phyloP scores from a whole-genome alignment of 2,113 vertebrate species.

The Candoia aspera region DNA sequence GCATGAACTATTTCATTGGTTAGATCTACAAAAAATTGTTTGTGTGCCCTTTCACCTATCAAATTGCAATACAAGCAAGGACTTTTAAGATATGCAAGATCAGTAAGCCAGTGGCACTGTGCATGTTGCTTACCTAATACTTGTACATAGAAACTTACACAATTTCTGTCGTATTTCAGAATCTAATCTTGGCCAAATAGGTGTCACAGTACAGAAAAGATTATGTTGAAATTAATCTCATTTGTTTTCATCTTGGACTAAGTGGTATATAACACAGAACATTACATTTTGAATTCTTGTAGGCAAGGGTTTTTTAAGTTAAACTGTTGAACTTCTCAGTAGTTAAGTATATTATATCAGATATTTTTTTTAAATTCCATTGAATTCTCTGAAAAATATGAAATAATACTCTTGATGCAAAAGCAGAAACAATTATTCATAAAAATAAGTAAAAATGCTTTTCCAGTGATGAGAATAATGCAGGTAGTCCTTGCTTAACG shows the following conservation, averaged over 20 bases:
- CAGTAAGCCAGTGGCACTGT: not conserved
- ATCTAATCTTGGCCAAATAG: not conserved
- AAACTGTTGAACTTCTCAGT: not conserved
- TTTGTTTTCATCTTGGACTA: not conserved
- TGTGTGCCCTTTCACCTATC: slow-evolving; percentile 3
- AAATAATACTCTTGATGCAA: not conserved
- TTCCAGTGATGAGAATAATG: not conserved
- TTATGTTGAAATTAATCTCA: not conserved
- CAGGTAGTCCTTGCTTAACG: too few relatives aligned
- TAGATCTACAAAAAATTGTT: not conserved
- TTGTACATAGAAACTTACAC: not conserved
- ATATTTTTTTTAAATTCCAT: not conserved
- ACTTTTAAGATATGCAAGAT: not conserved
- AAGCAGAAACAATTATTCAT: not conserved
- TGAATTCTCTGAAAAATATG: not conserved
- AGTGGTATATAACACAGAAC: not conserved
- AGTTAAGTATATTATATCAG: not conserved
- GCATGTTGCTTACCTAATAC: not conserved
- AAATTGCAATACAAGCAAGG: not conserved
- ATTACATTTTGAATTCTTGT: not conserved
- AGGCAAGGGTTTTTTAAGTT: not conserved
- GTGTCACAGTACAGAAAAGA: not conserved
- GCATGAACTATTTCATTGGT: not conserved
- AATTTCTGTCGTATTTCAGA: not conserved
- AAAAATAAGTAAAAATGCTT: not conserved